Evolutionary conservation across 2,797 vertebrate species (phyloP), one percentile per base, ranked within the genome.

Genomic region (Chromobotia macracanthus): DNA sequence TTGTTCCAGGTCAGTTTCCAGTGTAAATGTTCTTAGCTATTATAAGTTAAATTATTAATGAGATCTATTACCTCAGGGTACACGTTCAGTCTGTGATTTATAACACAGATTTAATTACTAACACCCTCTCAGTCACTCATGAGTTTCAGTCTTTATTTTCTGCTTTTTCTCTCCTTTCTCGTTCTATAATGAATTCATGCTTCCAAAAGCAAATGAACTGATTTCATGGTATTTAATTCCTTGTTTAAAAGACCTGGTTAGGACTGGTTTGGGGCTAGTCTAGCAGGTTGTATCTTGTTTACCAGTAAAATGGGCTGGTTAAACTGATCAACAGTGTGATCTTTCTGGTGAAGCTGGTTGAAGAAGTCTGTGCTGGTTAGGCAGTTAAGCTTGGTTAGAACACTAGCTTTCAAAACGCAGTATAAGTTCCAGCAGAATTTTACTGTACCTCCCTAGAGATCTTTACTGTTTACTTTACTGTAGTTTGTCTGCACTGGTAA

Each of bases 41-140:
- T 75, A 38, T 38, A 5, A 48, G 31, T 76, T 18, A 19, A 25
- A 16, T 16, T n/a, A 1, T 75, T 46, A 65, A 28, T 19, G 35
- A 25, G 18, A 28, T 76, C 35, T 66, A 55, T 75, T 53, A 53
- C 25, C 28, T 75, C 10, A 41, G 4, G 66, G n/a, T 56, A 0
- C 48, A 28, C 8, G 8, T 35, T 53, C 51, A 56, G 50, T 12
- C 16, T n/a, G 38, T 46, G 31, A 76, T 76, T 67, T 56, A 67
- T 56, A 56, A 1, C 74, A 44, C 63, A 66, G n/a, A n/a, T n/a
- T n/a, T n/a, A n/a, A 35, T 63, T 61, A 28, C 31, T 19, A 56
- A 65, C 51, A 21, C 10, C 31, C 35, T 13, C 10, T 56, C 31
- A 53, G 31, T 65, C 63, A 56, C 35, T 67, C 15, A 76, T 67